Base-by-base conservation (phyloP, 2,888 invertebrate species). In the Sminthurinus aureus region DNA sequence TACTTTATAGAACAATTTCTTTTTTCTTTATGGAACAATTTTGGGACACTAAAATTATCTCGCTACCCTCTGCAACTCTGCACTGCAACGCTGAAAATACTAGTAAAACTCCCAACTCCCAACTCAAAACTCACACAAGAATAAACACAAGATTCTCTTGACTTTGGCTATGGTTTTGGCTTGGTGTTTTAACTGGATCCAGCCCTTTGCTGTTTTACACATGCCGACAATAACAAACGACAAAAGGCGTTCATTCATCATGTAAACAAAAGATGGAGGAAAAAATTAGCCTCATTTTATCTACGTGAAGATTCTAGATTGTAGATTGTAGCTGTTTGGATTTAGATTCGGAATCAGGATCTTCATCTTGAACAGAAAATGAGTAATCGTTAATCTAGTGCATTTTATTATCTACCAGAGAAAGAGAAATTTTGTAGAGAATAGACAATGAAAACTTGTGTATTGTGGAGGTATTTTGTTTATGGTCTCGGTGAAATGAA, bases 41-140 rank as follows among this genome's bases (percentile, higher is more conserved):
- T 78, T 67, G 79, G 69, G 79, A 50, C 51, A 79, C 67, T 79
- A 67, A 79, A 79, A 79, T 79, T 79, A 79, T n/a, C 79, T 50
- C 38, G 3, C 69, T 11, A 4, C 69, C 20, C 67, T 8, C 66
- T 20, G 11, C 22, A 22, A n/a, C 24, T 66, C 38, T 18, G 26
- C 12, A 66, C 78, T 9, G 13, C 15, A 66, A 66, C 66, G 20
- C 38, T 38, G 3, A 38, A 38, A 38, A 38, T 38, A 38, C 67
- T 64, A 64, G 58, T 58, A 58, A 58, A 58, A 58, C 18, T 64
- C 15, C n/a, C n/a, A n/a, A n/a, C n/a, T n/a, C n/a, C n/a, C n/a
- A 15, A 64, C 64, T n/a, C n/a, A 18, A 18, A n/a, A 8, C 64
- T 64, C n/a, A 15, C n/a, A 18, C 15, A 15, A 64, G 64, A 18